Conservation (phyloP, 1,140 invertebrate species). For the Drosophila kohkoa region DNA sequence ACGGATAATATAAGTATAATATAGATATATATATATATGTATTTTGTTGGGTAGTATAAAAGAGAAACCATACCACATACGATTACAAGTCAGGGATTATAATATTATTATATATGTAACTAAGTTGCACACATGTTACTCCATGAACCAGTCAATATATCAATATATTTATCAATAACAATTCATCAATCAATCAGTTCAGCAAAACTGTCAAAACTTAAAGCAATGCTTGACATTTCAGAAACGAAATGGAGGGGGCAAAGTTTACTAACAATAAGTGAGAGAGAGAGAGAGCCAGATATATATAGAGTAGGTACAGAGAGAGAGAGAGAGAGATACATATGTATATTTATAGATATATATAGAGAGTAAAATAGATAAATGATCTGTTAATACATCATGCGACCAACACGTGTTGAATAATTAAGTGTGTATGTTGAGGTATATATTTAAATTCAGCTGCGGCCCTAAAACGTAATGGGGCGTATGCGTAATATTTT, state of each 20-base stretch:
- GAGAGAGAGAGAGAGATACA: conserved; percentile 30
- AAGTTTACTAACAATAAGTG: conserved; percentile 35
- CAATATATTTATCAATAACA: conserved; percentile 32
- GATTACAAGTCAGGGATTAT: conserved; percentile 38
- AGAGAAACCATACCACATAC: conserved; percentile 31
- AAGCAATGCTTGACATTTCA: conserved; percentile 38
- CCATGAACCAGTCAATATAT: conserved; percentile 35
- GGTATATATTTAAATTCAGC: conserved; percentile 17
- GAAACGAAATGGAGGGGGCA: neutral
- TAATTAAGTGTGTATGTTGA: conserved; percentile 11
- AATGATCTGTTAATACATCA: conserved; percentile 48
- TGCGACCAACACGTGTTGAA: conserved; percentile 52
- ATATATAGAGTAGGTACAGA: conserved; percentile 27
- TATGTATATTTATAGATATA: conserved; percentile 17
- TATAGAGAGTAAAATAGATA: conserved; percentile 42
- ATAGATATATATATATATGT: conserved; percentile 16
- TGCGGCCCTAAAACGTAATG: conserved; percentile 18
- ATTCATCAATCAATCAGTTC: conserved; percentile 48
- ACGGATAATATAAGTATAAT: conserved; percentile 26
- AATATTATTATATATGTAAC: conserved; percentile 15
- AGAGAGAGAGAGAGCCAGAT: conserved; percentile 37
- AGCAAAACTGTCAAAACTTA: conserved; percentile 48
- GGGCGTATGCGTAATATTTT: conserved; percentile 40
- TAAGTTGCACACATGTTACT: conserved; percentile 48
- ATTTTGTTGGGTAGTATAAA: conserved; percentile 15